A percentile compares a stretch with the other conserved stretches of the same genome.
phyloP scores from a whole-genome alignment of 1,140 invertebrate genomes.

The Bombyx mori region DNA sequence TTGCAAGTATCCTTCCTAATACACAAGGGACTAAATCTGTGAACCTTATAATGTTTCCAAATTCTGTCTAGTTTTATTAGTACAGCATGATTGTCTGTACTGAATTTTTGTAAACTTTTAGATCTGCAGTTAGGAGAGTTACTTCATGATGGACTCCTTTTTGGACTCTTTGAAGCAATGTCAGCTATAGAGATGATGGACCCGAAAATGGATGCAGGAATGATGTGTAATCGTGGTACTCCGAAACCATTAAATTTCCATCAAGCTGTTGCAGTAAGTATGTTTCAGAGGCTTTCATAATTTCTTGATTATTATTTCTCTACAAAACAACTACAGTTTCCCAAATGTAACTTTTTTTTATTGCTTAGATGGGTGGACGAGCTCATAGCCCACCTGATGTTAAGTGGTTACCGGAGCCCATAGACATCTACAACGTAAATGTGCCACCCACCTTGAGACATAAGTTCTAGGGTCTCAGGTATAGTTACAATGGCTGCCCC shows the following conservation, averaged over 20 bases:
- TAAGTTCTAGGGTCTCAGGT: too few relatives aligned
- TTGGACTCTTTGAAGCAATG: slow-evolving; percentile 98
- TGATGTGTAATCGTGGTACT: slow-evolving; percentile 92
- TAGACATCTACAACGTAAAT: too few relatives aligned
- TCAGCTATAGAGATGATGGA: slow-evolving; percentile 99
- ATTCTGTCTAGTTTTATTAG: too few relatives aligned
- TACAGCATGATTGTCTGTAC: background rate
- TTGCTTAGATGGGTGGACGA: too few relatives aligned
- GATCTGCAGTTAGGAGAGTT: slow-evolving; percentile 90
- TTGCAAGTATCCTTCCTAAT: too few relatives aligned
- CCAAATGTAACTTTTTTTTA: background rate
- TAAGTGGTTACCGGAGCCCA: too few relatives aligned
- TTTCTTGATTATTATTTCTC: background rate
- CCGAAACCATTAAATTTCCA: slow-evolving; percentile 91
- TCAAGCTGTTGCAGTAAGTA: slow-evolving; percentile 83
- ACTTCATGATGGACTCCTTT: slow-evolving; percentile 90
- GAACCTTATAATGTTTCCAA: too few relatives aligned
- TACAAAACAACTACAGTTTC: background rate
- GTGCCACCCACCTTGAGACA: too few relatives aligned
- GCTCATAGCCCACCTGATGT: too few relatives aligned
- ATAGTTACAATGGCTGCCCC: too few relatives aligned
- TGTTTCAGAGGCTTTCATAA: too few relatives aligned
- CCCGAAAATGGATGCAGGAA: slow-evolving; percentile 99
- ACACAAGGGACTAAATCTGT: too few relatives aligned
- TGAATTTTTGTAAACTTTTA: slow-evolving; percentile 36